phyloP scores from a whole-genome alignment of 2,113 vertebrate genomes.

The Prinia subflava region DNA sequence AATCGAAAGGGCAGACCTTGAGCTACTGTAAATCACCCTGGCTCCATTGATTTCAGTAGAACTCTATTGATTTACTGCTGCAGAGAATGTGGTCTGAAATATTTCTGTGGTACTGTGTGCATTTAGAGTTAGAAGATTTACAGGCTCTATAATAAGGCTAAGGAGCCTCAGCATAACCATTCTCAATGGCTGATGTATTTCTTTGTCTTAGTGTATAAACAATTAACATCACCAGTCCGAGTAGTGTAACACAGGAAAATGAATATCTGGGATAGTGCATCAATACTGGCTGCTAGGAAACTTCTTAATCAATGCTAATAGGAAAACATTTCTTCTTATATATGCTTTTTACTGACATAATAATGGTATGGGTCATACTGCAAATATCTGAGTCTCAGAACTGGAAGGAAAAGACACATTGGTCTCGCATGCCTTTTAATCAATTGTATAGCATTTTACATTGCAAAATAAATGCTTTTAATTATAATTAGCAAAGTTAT shows the following conservation, averaged over 20 bases:
- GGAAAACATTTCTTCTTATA: neutral
- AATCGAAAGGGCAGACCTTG: slow-evolving; percentile 51
- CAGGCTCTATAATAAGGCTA: neutral
- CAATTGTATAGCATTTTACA: neutral
- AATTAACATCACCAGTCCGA: neutral
- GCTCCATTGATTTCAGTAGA: slow-evolving; percentile 44
- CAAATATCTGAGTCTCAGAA: neutral
- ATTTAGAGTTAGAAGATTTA: slow-evolving; percentile 31
- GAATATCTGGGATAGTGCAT: neutral
- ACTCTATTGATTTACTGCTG: slow-evolving; percentile 51
- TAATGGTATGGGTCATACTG: neutral
- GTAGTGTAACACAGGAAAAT: neutral
- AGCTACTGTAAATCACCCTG: slow-evolving; percentile 30
- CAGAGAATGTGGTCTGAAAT: slow-evolving; percentile 31
- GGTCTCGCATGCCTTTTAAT: neutral
- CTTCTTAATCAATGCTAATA: neutral
- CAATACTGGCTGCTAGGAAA: neutral
- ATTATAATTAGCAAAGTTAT: neutral
- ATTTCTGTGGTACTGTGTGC: neutral
- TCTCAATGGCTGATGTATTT: neutral
- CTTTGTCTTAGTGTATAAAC: neutral
- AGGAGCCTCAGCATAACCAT: neutral
- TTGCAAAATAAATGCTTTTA: neutral
- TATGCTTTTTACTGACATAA: neutral
- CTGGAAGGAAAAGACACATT: neutral